Evolutionary conservation across 2,888 invertebrate species (phyloP).

Genomic region (Anoncus sp.): DNA sequence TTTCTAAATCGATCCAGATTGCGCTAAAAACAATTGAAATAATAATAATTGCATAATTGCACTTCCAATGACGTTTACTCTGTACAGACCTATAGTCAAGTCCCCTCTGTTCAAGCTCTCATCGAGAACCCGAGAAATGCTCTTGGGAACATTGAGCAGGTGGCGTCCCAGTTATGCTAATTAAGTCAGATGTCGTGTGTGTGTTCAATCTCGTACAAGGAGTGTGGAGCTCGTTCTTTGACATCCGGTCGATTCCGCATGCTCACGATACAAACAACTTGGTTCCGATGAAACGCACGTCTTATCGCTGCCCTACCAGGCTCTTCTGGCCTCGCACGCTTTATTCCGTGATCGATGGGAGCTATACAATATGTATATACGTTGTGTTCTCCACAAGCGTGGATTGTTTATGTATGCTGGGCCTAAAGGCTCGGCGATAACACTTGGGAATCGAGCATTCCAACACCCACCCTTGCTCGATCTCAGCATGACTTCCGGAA

Average conservation of each 20-base stretch:
- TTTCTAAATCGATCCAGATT: neutral
- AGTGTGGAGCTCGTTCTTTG: slow-evolving; percentile 26
- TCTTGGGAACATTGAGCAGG: slow-evolving; percentile 11
- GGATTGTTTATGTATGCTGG: neutral
- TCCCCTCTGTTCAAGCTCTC: neutral
- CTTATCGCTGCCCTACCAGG: slow-evolving; percentile 54
- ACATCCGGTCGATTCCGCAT: slow-evolving; percentile 38
- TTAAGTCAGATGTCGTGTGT: slow-evolving; percentile 36
- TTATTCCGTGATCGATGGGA: slow-evolving; percentile 49
- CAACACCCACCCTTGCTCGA: neutral
- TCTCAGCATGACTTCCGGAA: slow-evolving; percentile 47
- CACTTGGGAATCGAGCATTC: slow-evolving; percentile 52
- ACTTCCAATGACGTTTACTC: neutral
- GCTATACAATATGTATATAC: slow-evolving; percentile 2
- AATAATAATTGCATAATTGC: neutral
- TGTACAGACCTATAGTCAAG: neutral
- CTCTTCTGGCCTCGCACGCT: slow-evolving; percentile 14
- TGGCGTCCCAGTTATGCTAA: slow-evolving; percentile 56
- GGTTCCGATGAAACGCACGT: slow-evolving; percentile 46
- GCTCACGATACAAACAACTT: slow-evolving; percentile 3
- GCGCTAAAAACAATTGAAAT: neutral
- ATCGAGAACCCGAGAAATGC: slow-evolving; percentile 35
- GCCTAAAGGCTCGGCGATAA: slow-evolving; percentile 44
- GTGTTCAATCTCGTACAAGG: slow-evolving; percentile 33
- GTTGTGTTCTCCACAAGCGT: slow-evolving; percentile 5